Evolutionary conservation across 2,888 invertebrate species (phyloP), one percentile per base, ranked within the genome.

Genomic region (Cantharis flavilabris): DNA sequence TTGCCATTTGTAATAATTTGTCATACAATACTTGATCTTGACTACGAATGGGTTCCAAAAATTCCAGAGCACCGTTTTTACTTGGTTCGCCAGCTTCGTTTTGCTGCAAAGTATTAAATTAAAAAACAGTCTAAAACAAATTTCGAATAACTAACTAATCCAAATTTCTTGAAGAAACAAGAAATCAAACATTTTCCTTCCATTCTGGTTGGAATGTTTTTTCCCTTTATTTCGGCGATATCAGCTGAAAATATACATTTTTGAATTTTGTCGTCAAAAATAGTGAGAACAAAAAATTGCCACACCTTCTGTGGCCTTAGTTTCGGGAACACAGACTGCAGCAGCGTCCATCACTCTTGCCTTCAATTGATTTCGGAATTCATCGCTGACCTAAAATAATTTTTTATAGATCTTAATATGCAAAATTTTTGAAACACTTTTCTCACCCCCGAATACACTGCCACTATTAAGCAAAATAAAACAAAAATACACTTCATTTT

Each of bases 161-260:
- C 86, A 71, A 88, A 83, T 80, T 88, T 89, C 82, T 84, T 89
- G 76, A 88, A 89, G 20, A 90, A 85, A 76, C 91, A 91, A 5
- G 89, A 89, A 73, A 89, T 80, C 63, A 90, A 84, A 80, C 91
- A 91, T 81, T 88, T 89, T 0, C 88, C 88, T 63, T 84, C 86
- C 14, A 82, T 71, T 18, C 33, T 87, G 0, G 87, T 85, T 0
- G 91, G 90, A 30, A 88, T 75, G 78, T 89, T 87, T 77, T 89
- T 88, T 26, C 87, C 83, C 71, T 89, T 81, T 62, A 84, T 65
- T 16, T 76, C 76, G 11, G 79, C 69, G 11, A 83, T 76, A 49
- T 84, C 84, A 10, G 77, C 84, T 84, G 69, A 71, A 77, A 79
- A 49, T 49, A 26, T 49, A n/a, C 7, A n/a, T 5, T 49, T n/a